Evolutionary conservation across 2,797 vertebrate species (phyloP).

Genomic region (Lophura swinhoii): DNA sequence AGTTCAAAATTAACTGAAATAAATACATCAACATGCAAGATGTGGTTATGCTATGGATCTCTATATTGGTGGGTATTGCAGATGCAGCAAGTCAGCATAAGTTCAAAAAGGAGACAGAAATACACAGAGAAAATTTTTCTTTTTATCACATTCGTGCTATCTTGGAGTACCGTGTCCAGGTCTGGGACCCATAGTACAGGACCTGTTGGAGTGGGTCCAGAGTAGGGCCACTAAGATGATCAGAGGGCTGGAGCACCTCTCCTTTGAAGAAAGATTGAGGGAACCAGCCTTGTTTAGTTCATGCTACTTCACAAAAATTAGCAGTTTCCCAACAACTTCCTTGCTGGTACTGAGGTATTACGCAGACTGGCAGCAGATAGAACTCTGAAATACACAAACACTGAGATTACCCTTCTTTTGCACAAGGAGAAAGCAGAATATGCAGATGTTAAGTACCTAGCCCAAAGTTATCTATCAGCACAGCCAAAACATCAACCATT

Average conservation of each 20-base stretch:
- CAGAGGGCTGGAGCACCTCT: too few species aligned
- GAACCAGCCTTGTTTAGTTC: too few species aligned
- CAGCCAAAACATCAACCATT: neutral
- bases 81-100: neutral
- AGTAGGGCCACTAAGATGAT: too few species aligned
- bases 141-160: neutral
- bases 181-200: too few species aligned
- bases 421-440: neutral
- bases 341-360: neutral
- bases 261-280: too few species aligned
- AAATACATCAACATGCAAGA: neutral
- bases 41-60: neutral
- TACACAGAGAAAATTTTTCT: neutral
- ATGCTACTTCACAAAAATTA: neutral
- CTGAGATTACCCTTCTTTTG: neutral
- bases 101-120: neutral
- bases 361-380: neutral
- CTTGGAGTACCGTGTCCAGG: too few species aligned
- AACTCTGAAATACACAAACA: neutral
- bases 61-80: neutral
- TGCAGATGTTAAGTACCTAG: conserved; percentile 22
- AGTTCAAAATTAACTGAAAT: neutral
- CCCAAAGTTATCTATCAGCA: neutral
- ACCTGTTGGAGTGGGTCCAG: too few species aligned
- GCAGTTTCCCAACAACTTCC: neutral